These are phyloP conservation scores for Eudasyphora cyanicolor DNA, from an alignment of 2,888 invertebrate genomes.

Conservation along the genomic window DNA sequence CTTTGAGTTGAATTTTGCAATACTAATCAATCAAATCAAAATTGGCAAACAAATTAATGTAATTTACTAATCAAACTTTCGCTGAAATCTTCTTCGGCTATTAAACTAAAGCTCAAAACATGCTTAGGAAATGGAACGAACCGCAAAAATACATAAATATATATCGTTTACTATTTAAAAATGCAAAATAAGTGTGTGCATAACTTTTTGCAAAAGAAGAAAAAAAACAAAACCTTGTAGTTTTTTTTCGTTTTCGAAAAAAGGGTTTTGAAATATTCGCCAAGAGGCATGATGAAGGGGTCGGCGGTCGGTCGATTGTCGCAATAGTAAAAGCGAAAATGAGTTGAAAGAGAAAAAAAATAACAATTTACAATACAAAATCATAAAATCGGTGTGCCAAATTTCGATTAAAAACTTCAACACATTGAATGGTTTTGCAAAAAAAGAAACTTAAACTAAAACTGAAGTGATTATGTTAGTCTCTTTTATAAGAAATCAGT, in stretches of 20 bases:
- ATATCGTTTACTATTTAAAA: background rate
- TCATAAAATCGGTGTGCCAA: slow-evolving; percentile 9
- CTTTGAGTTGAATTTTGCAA: background rate
- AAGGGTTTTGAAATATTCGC: background rate
- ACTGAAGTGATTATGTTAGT: slow-evolving; percentile 8
- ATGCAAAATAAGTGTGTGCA: background rate
- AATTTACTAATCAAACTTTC: slow-evolving; percentile 6
- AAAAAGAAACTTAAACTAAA: background rate
- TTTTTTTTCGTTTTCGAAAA: background rate
- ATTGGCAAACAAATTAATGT: slow-evolving; percentile 4
- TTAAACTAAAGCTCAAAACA: background rate
- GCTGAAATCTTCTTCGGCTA: background rate
- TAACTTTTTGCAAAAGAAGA: background rate
- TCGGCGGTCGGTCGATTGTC: background rate
- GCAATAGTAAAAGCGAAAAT: background rate
- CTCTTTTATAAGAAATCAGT: background rate
- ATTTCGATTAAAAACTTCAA: slow-evolving; percentile 14
- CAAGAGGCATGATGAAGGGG: background rate
- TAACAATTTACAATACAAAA: slow-evolving; percentile 4
- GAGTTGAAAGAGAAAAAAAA: background rate
- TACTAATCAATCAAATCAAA: background rate
- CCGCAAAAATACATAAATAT: background rate
- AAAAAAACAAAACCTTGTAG: no score
- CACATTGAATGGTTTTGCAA: no score
- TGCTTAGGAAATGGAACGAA: background rate